phyloP scores from a whole-genome alignment of 2,797 vertebrate genomes.

The Enteromius trimaculatus region DNA sequence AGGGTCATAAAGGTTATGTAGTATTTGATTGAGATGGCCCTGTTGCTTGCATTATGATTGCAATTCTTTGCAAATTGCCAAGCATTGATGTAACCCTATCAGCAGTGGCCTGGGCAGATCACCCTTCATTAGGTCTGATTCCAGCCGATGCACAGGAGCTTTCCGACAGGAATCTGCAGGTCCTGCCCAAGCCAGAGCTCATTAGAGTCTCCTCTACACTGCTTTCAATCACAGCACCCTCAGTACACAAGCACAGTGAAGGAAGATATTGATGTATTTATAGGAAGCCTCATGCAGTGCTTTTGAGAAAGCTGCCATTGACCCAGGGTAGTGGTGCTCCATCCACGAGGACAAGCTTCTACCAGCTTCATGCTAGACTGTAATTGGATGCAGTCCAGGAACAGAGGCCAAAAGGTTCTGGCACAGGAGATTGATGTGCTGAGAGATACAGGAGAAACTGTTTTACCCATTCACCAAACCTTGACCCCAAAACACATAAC shows the following conservation, averaged over 20 bases:
- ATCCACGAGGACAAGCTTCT: background rate
- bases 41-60: background rate
- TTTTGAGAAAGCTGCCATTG: background rate
- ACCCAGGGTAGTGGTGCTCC: background rate
- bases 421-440: constrained; percentile 25
- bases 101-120: constrained; percentile 12
- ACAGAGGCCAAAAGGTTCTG: constrained; percentile 13
- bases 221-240: constrained; percentile 1
- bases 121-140: constrained; percentile 51
- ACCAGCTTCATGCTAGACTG: background rate
- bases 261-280: background rate
- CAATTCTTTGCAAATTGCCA: background rate
- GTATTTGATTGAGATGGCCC: background rate
- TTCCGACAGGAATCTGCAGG: constrained; percentile 21
- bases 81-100: constrained; percentile 8
- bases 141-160: constrained; percentile 27
- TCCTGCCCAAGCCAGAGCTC: constrained; percentile 50
- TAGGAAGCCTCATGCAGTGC: constrained; percentile 1
- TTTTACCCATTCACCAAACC: constrained; percentile 24
- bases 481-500: constrained; percentile 31
- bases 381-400: constrained; percentile 32
- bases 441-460: constrained; percentile 35
- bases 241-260: background rate
- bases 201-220: constrained; percentile 37
- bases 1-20: background rate